These are phyloP conservation scores for Heliothis subflexa DNA, from an alignment of 1,140 invertebrate species.

Conservation along the genomic window DNA sequence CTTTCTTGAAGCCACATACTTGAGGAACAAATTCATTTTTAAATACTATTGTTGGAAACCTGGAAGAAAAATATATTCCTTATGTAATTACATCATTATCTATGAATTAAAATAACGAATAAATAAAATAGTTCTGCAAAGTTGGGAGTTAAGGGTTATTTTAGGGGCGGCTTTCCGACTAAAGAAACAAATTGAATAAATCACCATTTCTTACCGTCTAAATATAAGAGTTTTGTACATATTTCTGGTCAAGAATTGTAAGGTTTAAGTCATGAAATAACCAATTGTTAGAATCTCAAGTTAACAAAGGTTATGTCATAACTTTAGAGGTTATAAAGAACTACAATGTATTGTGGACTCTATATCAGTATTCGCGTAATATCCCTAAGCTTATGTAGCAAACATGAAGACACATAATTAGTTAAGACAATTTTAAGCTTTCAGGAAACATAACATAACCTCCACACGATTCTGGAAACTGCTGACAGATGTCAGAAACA, in stretches of 20 bases:
- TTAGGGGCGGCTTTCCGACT: too few relatives aligned
- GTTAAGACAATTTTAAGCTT: not conserved
- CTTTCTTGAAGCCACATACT: constrained; percentile 46
- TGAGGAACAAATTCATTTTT: constrained; percentile 59
- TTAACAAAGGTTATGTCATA: constrained; percentile 46
- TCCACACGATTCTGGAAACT: constrained; percentile 23
- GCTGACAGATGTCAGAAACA: not conserved
- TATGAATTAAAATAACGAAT: too few relatives aligned
- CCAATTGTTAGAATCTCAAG: not conserved
- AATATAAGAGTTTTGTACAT: constrained; percentile 71
- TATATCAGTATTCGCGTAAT: not conserved
- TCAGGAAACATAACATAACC: constrained; percentile 48
- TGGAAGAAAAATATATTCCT: constrained; percentile 44
- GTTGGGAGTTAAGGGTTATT: too few relatives aligned
- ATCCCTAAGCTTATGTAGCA: not conserved
- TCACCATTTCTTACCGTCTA: constrained; percentile 59
- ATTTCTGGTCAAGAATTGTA: constrained; percentile 36
- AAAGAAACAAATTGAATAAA: too few relatives aligned
- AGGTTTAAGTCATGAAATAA: constrained; percentile 33
- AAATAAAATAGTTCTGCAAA: too few relatives aligned
- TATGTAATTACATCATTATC: too few relatives aligned
- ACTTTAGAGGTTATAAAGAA: constrained; percentile 22
- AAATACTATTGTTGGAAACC: constrained; percentile 63
- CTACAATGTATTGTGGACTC: not conserved
- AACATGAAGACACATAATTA: not conserved